Evolutionary conservation across 1,140 invertebrate species (phyloP), one percentile per base, ranked within the genome.

Genomic region (Diorhabda sublineata): DNA sequence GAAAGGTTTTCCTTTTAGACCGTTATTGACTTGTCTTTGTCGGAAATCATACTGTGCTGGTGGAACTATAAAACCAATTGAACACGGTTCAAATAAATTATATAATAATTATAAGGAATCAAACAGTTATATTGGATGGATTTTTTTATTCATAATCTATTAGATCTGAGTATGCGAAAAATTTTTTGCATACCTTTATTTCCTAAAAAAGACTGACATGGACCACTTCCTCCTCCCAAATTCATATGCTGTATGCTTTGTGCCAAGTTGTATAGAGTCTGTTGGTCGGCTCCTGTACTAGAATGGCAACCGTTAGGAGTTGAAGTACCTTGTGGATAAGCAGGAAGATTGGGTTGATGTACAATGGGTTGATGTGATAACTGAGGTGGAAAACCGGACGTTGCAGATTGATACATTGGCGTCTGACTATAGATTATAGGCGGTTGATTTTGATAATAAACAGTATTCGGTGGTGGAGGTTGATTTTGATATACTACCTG

Each of bases 401-500:
- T 8, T 42, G 61, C 9, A 64, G 70, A n/a, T 45, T 56, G 71
- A 67, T 69, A 69, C 11, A 64, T 9, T 41, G 68, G 44, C 64
- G 70, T 70, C 42, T 67, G 77, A 6, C 76, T 62, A 66, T 79
- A 80, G 41, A 78, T 64, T 61, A 80, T 66, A 41, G 67, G 71
- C 11, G 69, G 71, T 65, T 77, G 77, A 69, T 75, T 78, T 42
- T 71, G 78, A 65, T 76, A 80, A 3, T 79, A 43, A 2, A 77
- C 66, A 7, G 75, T 58, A 26, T n/a, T 74, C 75, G 70, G 52
- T 9, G 64, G 45, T 9, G 64, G 64, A 57, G 65, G 7, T 45
- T 58, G 60, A 47, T 57, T 66, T 42, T 69, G 70, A 60, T 76
- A 77, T 2, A 77, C 66, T 58, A 76, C 68, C 60, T 78, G 76